Percentiles rank a stretch among this genome's conserved stretches.
Evolutionary conservation across 2,113 vertebrate species (phyloP).

Genomic region (Columbina picui): DNA sequence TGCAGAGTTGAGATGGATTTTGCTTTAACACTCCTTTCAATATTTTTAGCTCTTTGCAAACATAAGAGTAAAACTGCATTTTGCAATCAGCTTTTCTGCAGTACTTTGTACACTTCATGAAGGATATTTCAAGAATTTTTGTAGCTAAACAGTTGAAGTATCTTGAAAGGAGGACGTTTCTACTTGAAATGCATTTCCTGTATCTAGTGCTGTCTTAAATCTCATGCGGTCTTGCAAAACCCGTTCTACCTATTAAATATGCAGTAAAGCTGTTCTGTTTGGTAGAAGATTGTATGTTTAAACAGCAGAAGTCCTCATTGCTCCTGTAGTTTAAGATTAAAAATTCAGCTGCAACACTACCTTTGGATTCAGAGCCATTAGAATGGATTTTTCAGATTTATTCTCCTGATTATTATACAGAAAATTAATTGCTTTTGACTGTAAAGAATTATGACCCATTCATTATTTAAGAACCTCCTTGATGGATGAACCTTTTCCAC

Average conservation of each 20-base stretch:
- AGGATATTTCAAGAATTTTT: neutral
- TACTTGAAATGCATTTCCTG: constrained; percentile 36
- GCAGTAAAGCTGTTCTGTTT: constrained; percentile 53
- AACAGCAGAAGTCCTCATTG: constrained; percentile 3
- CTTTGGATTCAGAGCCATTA: constrained; percentile 12
- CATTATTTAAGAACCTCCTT: constrained; percentile 53
- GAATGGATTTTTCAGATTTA: constrained; percentile 56
- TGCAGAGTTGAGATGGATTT: neutral
- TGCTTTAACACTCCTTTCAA: neutral
- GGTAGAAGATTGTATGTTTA: constrained; percentile 36
- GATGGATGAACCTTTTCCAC: constrained; percentile 36
- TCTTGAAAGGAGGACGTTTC: neutral
- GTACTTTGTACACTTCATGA: neutral
- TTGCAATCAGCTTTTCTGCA: neutral
- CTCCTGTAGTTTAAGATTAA: constrained; percentile 47
- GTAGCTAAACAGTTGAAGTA: neutral
- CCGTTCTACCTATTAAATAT: constrained; percentile 42
- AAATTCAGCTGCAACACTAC: constrained; percentile 19
- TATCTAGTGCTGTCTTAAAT: constrained; percentile 28
- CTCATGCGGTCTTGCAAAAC: neutral
- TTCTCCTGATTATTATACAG: constrained; percentile 52
- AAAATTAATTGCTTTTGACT: constrained; percentile 66
- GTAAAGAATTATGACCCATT: constrained; percentile 47
- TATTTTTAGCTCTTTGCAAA: neutral
- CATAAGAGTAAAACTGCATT: neutral